phyloP scores from a whole-genome alignment of 2,797 vertebrate species.

The Apogon talboti region DNA sequence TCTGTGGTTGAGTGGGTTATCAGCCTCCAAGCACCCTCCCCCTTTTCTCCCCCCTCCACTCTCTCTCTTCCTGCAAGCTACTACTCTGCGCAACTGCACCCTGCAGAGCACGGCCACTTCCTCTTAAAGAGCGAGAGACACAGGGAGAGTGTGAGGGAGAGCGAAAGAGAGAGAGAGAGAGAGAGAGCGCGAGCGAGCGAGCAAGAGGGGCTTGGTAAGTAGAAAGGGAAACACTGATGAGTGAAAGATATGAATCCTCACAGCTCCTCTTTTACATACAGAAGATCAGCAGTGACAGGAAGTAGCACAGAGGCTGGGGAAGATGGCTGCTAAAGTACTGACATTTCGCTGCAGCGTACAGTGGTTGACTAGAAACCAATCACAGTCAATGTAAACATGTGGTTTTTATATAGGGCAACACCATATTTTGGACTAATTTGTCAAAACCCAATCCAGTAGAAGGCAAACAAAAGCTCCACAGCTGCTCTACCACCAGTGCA shows the following conservation, averaged over 20 bases:
- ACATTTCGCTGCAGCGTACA: slow-evolving; percentile 26
- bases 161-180: slow-evolving; percentile 32
- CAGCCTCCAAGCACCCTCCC: slow-evolving; percentile 78
- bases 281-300: slow-evolving; percentile 54
- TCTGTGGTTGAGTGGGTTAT: slow-evolving; percentile 81
- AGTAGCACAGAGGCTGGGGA: slow-evolving; percentile 32
- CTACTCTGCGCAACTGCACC: slow-evolving; percentile 47
- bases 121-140: slow-evolving; percentile 76
- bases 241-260: slow-evolving; percentile 53
- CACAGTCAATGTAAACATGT: slow-evolving; percentile 4
- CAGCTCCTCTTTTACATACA: slow-evolving; percentile 62
- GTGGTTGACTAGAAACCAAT: slow-evolving; percentile 3
- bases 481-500: neutral
- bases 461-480: neutral
- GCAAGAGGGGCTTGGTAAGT: slow-evolving; percentile 25
- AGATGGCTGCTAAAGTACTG: slow-evolving; percentile 53
- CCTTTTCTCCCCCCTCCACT: slow-evolving; percentile 71
- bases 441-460: neutral
- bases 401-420: neutral
- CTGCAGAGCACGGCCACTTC: slow-evolving; percentile 85
- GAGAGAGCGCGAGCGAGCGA: slow-evolving; percentile 26
- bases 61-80: slow-evolving; percentile 80
- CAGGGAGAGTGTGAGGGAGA: slow-evolving; percentile 23
- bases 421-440: neutral
- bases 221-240: slow-evolving; percentile 53